These are phyloP conservation scores for Daubentonia madagascariensis DNA, from an alignment of 2,113 vertebrate species.

Conservation along the genomic window DNA sequence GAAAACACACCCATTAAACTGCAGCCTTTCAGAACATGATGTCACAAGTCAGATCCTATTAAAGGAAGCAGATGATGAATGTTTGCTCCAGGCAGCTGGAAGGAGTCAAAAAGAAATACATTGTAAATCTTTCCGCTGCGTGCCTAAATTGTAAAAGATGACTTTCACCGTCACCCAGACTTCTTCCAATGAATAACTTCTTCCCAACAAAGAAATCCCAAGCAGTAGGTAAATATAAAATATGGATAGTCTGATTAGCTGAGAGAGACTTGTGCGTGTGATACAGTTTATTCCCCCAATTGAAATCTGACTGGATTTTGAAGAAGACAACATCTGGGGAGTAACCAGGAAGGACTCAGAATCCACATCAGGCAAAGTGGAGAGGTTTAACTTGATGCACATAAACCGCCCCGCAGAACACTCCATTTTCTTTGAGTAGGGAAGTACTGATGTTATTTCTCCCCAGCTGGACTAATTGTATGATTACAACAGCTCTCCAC, in stretches of 20 bases:
- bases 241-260: not conserved
- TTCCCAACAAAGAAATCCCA: conserved; percentile 60
- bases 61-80: conserved; percentile 76
- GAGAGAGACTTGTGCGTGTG: rapidly evolving
- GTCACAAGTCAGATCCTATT: conserved; percentile 75
- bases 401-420: rapidly evolving
- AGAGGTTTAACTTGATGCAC: not conserved
- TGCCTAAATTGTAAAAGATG: conserved; percentile 74
- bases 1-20: conserved; percentile 53
- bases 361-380: not conserved
- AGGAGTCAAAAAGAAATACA: conserved; percentile 67
- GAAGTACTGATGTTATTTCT: not conserved
- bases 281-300: too few species aligned
- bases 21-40: conserved; percentile 67
- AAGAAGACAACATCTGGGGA: not conserved
- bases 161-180: not conserved
- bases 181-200: conserved; percentile 50
- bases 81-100: conserved; percentile 67
- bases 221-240: conserved; percentile 38
- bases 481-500: rapidly evolving
- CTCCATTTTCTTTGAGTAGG: too few species aligned
- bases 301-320: not conserved
- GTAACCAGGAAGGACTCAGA: not conserved
- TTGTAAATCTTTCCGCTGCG: conserved; percentile 64
- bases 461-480: rapidly evolving